Evolutionary conservation across 2,797 vertebrate genomes (phyloP).

Genomic region (Platalea minor): DNA sequence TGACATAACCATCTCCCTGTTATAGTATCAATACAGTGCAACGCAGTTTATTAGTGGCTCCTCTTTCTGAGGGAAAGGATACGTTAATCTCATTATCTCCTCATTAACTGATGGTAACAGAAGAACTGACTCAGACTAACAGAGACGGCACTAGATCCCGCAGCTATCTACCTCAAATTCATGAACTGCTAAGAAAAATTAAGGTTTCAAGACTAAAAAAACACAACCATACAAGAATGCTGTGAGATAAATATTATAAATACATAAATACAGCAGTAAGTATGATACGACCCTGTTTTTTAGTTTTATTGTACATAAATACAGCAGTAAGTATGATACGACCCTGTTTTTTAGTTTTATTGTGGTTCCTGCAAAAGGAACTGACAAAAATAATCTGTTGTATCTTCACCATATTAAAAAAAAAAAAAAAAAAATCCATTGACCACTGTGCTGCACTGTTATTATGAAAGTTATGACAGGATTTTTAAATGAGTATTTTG

Average conservation of each 20-base stretch:
- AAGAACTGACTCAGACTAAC: background rate
- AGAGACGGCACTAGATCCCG: background rate
- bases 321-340: background rate
- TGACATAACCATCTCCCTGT: background rate
- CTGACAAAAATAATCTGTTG: background rate
- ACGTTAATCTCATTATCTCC: background rate
- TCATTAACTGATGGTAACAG: background rate
- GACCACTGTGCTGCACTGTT: background rate
- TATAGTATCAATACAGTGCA: background rate
- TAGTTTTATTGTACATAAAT: background rate
- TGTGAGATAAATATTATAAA: background rate
- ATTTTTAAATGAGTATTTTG: background rate
- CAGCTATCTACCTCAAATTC: background rate
- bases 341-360: background rate
- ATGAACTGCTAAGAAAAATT: background rate
- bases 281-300: background rate
- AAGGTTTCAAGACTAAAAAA: background rate
- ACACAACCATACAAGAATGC: fast-evolving
- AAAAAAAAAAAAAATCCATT: background rate
- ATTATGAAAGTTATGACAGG: background rate
- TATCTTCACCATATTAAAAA: background rate
- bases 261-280: background rate
- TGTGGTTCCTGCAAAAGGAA: background rate
- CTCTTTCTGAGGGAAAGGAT: background rate
- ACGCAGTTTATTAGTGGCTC: background rate